Evolutionary conservation across 2,888 invertebrate genomes (phyloP).

Genomic region (Isotomurus palustris): DNA sequence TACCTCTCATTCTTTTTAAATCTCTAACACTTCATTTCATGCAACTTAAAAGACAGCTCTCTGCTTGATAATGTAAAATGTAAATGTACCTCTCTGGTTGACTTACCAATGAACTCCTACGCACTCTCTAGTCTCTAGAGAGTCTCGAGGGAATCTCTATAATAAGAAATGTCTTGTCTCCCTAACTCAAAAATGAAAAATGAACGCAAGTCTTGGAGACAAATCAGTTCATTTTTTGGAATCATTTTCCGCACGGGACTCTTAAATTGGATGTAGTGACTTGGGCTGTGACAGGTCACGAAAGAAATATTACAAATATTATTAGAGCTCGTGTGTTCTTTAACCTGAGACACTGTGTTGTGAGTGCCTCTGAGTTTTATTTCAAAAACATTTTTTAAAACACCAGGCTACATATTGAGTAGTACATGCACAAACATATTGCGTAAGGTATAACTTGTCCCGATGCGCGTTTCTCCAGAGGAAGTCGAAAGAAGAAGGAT

Average conservation of each 20-base stretch:
- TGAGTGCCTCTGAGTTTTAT: background rate
- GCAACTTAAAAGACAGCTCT: background rate
- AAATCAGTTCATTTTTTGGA: conserved; percentile 13
- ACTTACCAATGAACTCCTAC: too few relatives aligned
- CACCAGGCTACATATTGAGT: too few relatives aligned
- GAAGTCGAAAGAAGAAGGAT: too few relatives aligned
- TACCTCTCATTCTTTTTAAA: too few relatives aligned
- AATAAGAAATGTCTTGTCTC: background rate
- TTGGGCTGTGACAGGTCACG: conserved; percentile 3
- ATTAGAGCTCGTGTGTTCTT: background rate
- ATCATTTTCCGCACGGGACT: conserved; percentile 4
- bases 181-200: conserved; percentile 8
- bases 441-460: too few relatives aligned
- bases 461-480: too few relatives aligned
- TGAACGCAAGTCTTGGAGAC: conserved; percentile 6
- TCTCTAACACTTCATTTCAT: background rate
- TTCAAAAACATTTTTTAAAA: too few relatives aligned
- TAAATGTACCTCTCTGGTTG: too few relatives aligned
- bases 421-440: too few relatives aligned
- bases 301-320: background rate
- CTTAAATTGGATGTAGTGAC: conserved; percentile 10
- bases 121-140: too few relatives aligned
- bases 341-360: background rate
- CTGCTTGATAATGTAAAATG: background rate
- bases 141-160: background rate